Percentiles rank a stretch among this genome's conserved stretches.
These are phyloP conservation scores for Ginglymostoma cirratum DNA, from an alignment of 2,113 vertebrate species.

Conservation along the genomic window DNA sequence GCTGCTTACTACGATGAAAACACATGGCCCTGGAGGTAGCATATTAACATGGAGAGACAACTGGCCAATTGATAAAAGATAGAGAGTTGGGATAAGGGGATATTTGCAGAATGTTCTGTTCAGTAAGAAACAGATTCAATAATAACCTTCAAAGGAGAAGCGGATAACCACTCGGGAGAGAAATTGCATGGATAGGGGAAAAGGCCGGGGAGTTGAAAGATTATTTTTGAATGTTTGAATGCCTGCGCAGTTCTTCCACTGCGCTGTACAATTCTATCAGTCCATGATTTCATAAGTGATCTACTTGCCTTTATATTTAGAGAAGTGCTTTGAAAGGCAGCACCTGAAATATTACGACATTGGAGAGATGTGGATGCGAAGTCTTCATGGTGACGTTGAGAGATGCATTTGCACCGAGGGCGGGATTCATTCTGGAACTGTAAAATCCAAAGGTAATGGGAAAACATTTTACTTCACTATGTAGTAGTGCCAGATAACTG, in stretches of 20 bases:
- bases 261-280: background rate
- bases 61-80: too few species aligned
- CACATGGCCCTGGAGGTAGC: too few species aligned
- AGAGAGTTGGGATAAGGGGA: too few species aligned
- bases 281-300: background rate
- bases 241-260: background rate
- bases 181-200: background rate
- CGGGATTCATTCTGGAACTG: conserved; percentile 50
- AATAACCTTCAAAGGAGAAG: too few species aligned
- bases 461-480: background rate
- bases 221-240: background rate
- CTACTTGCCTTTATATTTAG: conserved; percentile 49
- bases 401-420: conserved; percentile 62
- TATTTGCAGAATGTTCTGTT: too few species aligned
- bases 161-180: background rate
- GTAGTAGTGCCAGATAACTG: background rate
- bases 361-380: conserved; percentile 72
- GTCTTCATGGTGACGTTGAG: conserved; percentile 65
- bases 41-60: too few species aligned
- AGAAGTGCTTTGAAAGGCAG: conserved; percentile 72
- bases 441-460: conserved; percentile 63
- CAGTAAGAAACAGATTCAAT: too few species aligned
- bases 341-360: conserved; percentile 70
- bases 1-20: too few species aligned
- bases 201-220: too few species aligned